These are phyloP conservation scores for Sylvilagus floridanus DNA, from an alignment of 2,797 vertebrate genomes.

Conservation along the genomic window DNA sequence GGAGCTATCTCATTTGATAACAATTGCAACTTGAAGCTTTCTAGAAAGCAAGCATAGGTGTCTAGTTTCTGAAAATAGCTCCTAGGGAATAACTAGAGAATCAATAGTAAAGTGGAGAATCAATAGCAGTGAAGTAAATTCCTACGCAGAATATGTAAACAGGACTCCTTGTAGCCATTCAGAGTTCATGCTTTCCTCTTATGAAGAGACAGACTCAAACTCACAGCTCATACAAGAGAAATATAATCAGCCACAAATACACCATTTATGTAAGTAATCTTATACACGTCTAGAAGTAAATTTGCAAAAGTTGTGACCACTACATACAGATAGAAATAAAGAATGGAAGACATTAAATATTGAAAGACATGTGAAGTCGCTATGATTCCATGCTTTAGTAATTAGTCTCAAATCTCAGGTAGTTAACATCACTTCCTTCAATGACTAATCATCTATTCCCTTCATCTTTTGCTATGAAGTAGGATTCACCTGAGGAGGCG, in stretches of 20 bases:
- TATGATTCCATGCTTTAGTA: not conserved
- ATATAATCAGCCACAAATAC: not conserved
- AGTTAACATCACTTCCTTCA: not conserved
- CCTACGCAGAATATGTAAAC: not conserved
- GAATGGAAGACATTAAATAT: not conserved
- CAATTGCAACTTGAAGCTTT: not conserved
- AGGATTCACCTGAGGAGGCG: not conserved
- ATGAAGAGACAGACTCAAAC: not conserved
- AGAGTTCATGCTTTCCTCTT: not conserved
- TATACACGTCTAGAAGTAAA: not conserved
- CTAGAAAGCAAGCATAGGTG: not conserved
- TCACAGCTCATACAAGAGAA: not conserved
- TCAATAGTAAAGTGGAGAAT: not conserved
- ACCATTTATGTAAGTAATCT: not conserved
- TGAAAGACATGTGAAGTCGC: not conserved
- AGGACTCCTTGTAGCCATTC: not conserved
- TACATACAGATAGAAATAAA: not conserved
- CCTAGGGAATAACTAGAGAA: not conserved
- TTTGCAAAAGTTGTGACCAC: not conserved
- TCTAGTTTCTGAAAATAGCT: not conserved
- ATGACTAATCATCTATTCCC: not conserved
- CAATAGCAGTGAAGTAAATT: not conserved
- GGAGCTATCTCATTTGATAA: not conserved
- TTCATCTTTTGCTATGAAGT: not conserved
- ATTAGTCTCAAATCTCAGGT: not conserved